Percentiles rank a stretch among this genome's conserved stretches.
Conservation (phyloP, 2,888 invertebrate genomes). For the Microctonus brassicae region DNA sequence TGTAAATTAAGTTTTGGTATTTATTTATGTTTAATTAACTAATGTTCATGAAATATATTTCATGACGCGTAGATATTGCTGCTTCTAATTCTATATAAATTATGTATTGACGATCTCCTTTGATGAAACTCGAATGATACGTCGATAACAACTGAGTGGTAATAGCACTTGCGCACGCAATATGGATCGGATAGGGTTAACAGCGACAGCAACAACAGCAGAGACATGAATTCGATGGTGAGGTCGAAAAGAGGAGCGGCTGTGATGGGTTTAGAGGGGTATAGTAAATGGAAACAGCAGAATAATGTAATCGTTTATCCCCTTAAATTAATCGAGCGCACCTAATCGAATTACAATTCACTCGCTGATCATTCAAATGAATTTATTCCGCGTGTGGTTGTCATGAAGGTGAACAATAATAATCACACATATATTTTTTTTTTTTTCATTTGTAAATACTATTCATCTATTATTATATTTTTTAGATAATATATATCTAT, state of each 20-base stretch:
- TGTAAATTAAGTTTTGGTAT: too few relatives aligned
- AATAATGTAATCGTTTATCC: conserved; percentile 35
- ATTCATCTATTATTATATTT: background rate
- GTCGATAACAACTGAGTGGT: conserved; percentile 11
- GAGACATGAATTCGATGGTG: background rate
- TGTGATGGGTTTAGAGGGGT: background rate
- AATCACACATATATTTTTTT: background rate
- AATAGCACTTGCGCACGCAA: conserved; percentile 8
- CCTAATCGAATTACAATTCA: conserved; percentile 37
- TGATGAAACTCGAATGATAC: conserved; percentile 11
- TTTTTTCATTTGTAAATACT: background rate
- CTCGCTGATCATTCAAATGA: conserved; percentile 32
- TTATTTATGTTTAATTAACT: too few relatives aligned
- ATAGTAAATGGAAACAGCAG: conserved; percentile 7
- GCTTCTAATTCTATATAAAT: too few relatives aligned
- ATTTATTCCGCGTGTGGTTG: conserved; percentile 18
- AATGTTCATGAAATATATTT: too few relatives aligned
- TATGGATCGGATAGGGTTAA: background rate
- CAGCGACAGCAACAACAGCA: background rate
- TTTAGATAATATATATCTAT: too few relatives aligned
- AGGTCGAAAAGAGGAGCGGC: background rate
- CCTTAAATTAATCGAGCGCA: conserved; percentile 36
- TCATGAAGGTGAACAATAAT: background rate
- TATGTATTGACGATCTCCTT: background rate
- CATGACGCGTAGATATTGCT: background rate